Percentiles rank a stretch among this genome's conserved stretches.
These are phyloP conservation scores for Heliconius nattereri DNA, from an alignment of 1,140 invertebrate species.

Conservation along the genomic window DNA sequence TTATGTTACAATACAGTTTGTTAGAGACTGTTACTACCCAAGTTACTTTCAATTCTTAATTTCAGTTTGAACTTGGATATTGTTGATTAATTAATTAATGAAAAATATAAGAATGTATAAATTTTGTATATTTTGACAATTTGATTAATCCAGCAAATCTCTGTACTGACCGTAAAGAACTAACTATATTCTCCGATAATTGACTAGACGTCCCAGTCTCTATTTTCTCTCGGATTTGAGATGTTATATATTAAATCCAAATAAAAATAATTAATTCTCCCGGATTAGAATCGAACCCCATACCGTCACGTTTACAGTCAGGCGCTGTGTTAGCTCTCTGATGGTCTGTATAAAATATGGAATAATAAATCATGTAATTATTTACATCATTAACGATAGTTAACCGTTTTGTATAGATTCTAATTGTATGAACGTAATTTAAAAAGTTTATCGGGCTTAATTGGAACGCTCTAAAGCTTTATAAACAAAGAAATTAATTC, in stretches of 20 bases:
- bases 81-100: not conserved
- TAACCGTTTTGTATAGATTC: not conserved
- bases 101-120: no score
- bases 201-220: no score
- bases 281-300: no score
- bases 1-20: constrained; percentile 8
- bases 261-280: not conserved
- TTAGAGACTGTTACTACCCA: constrained; percentile 4
- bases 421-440: constrained; percentile 4
- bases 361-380: constrained; percentile 4
- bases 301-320: no score
- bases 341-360: no score
- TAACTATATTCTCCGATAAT: no score
- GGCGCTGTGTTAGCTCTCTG: no score
- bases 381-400: not conserved
- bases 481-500: not conserved
- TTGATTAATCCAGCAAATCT: no score
- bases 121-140: not conserved
- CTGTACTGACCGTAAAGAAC: no score
- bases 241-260: no score
- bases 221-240: no score
- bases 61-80: not conserved
- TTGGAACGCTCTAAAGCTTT: not conserved
- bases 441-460: not conserved
- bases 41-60: not conserved